A percentile compares a stretch with the other conserved stretches of the same genome.
These are phyloP conservation scores for Reticulitermes lucifugus DNA, from an alignment of 2,888 invertebrate species.

Conservation along the genomic window DNA sequence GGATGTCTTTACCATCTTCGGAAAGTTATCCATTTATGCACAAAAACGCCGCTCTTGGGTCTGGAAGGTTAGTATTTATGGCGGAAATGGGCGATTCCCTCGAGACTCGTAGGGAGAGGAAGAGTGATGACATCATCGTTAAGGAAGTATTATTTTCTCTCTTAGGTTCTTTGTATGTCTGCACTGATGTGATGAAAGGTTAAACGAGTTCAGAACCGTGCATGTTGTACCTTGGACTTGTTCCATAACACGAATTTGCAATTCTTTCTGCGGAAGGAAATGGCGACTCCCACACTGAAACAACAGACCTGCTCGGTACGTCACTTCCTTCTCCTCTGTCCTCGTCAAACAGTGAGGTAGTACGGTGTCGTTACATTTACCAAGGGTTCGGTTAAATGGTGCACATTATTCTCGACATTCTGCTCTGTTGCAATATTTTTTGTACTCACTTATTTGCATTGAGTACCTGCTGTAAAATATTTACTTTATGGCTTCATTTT, in stretches of 20 bases:
- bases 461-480: no score
- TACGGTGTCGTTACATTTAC: no score
- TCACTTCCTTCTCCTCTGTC: background rate
- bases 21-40: background rate
- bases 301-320: background rate
- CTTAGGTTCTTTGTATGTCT: background rate
- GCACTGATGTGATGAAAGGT: background rate
- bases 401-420: background rate
- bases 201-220: background rate
- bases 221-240: background rate
- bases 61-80: background rate
- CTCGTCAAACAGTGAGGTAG: background rate
- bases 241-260: background rate
- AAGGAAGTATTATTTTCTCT: background rate
- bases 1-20: background rate
- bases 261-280: background rate
- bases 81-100: conserved; percentile 17
- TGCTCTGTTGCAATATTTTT: background rate
- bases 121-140: background rate
- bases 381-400: background rate
- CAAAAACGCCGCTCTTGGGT: background rate
- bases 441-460: no score
- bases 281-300: background rate
- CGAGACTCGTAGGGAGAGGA: background rate
- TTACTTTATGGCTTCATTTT: no score